Percentiles rank a stretch among this genome's conserved stretches.
Conservation (phyloP, 2,797 vertebrate genomes). For the Eulemur rubriventer region DNA sequence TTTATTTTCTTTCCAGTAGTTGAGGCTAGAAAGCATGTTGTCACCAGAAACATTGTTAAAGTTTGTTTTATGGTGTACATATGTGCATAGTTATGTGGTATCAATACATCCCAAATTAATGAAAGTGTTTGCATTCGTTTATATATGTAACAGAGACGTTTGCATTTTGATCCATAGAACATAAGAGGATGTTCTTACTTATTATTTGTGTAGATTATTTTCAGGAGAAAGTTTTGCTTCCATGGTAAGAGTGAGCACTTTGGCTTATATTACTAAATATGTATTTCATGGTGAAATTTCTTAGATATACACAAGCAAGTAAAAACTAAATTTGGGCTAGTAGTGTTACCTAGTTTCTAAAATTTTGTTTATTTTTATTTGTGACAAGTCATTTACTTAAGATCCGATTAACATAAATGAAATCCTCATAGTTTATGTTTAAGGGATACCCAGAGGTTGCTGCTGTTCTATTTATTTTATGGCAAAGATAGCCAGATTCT, state of each 20-base stretch:
- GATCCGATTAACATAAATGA: not conserved
- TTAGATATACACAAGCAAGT: slow-evolving; percentile 11
- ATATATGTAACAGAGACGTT: not conserved
- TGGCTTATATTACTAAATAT: too few species aligned
- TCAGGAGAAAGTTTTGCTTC: not conserved
- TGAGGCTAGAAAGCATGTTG: not conserved
- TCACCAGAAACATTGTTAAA: not conserved
- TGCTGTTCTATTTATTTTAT: slow-evolving; percentile 46
- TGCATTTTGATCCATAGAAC: not conserved
- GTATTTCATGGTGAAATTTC: not conserved
- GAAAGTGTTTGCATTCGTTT: not conserved
- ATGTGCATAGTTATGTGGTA: not conserved
- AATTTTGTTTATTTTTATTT: slow-evolving; percentile 48
- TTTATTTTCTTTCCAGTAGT: not conserved
- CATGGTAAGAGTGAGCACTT: too few species aligned
- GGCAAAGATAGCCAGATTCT: not conserved
- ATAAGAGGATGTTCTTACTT: not conserved
- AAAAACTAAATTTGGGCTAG: slow-evolving; percentile 8
- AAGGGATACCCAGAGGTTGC: not conserved
- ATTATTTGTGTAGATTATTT: slow-evolving; percentile 33
- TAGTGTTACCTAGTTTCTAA: slow-evolving; percentile 52
- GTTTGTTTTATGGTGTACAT: not conserved
- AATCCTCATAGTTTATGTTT: not conserved
- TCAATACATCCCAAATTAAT: not conserved
- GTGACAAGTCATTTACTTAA: not conserved